Conservation (phyloP, 2,888 invertebrate species). For the Steinernema hermaphroditum region DNA sequence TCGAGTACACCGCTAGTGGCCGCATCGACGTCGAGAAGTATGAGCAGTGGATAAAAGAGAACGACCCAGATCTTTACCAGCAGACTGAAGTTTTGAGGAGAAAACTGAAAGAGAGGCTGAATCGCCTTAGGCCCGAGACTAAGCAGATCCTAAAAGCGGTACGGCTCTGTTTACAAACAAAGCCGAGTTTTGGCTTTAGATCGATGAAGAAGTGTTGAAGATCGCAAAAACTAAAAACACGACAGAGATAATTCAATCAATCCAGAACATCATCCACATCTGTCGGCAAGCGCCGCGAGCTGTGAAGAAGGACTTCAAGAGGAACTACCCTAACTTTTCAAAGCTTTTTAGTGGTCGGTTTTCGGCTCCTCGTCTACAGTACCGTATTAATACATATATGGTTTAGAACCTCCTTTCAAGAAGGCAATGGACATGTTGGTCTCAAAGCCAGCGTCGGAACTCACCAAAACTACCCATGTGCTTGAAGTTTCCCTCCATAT, state of each 20-base stretch:
- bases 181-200: neutral
- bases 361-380: neutral
- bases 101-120: neutral
- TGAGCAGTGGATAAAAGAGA: neutral
- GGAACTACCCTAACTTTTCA: neutral
- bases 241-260: neutral
- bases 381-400: too few relatives aligned
- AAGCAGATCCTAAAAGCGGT: neutral
- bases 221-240: neutral
- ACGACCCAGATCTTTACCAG: neutral
- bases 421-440: slow-evolving; percentile 25
- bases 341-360: neutral
- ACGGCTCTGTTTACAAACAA: too few relatives aligned
- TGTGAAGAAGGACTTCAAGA: slow-evolving; percentile 19
- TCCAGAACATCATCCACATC: slow-evolving; percentile 7
- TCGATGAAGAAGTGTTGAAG: neutral
- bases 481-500: neutral
- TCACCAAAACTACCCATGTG: neutral
- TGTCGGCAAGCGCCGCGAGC: neutral
- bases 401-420: neutral
- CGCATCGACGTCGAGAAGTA: neutral
- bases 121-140: neutral
- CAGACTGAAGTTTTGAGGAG: neutral
- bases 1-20: neutral
- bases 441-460: neutral